These are phyloP conservation scores for Microplitis manilae DNA, from an alignment of 2,888 invertebrate genomes.

Conservation along the genomic window DNA sequence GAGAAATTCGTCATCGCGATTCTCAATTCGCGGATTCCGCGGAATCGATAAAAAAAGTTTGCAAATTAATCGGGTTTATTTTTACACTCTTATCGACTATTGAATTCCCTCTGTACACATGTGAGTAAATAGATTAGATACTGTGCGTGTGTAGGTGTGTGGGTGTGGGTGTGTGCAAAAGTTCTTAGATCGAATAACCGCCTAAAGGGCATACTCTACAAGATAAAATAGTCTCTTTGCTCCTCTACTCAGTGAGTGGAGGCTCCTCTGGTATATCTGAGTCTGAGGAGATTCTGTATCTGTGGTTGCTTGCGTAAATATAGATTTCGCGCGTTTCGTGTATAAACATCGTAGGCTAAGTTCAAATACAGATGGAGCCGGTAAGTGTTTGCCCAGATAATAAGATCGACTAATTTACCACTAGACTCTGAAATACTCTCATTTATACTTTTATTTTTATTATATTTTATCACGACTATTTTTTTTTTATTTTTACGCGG, in stretches of 20 bases:
- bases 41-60: background rate
- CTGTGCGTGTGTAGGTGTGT: background rate
- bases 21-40: background rate
- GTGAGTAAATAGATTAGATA: background rate
- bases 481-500: background rate
- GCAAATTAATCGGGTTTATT: background rate
- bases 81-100: background rate
- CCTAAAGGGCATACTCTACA: background rate
- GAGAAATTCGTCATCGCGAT: background rate
- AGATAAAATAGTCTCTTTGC: slow-evolving; percentile 1
- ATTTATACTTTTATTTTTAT: background rate
- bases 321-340: slow-evolving; percentile 68
- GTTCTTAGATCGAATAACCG: background rate
- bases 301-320: slow-evolving; percentile 66
- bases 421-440: slow-evolving; percentile 17
- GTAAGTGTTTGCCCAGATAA: slow-evolving; percentile 65
- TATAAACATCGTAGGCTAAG: slow-evolving; percentile 65
- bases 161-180: background rate
- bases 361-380: slow-evolving; percentile 71
- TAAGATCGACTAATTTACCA: slow-evolving; percentile 69
- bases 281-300: slow-evolving; percentile 51
- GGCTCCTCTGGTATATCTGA: background rate
- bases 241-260: background rate
- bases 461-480: background rate
- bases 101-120: background rate